phyloP scores from a whole-genome alignment of 1,140 invertebrate genomes.

The Habropoda laboriosa region DNA sequence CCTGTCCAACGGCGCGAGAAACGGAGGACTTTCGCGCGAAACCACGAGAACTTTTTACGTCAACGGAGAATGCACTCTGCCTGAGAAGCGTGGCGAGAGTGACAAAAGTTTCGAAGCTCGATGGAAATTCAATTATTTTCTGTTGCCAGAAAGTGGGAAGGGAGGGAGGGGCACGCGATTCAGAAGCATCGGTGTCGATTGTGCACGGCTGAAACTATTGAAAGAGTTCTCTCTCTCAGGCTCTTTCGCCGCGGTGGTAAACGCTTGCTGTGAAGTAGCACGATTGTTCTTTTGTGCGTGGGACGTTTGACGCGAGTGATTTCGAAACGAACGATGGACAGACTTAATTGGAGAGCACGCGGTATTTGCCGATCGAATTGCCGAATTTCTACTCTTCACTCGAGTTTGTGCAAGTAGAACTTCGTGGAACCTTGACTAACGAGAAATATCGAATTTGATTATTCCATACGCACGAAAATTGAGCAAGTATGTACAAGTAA shows the following conservation, averaged over 20 bases:
- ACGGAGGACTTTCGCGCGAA: not conserved
- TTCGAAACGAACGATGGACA: not conserved
- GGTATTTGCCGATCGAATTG: not conserved
- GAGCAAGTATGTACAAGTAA: no score
- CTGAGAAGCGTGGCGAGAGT: not conserved
- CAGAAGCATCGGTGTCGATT: not conserved
- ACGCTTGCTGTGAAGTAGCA: not conserved
- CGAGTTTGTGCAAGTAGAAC: no score
- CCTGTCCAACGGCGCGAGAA: not conserved
- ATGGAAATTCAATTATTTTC: constrained; percentile 26
- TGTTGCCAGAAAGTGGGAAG: not conserved
- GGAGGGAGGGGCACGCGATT: no score
- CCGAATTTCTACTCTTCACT: no score
- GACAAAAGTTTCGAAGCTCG: constrained; percentile 15
- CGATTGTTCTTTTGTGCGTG: not conserved
- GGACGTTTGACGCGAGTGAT: not conserved
- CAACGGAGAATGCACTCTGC: not conserved
- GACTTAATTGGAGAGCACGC: not conserved
- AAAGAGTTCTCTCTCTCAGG: not conserved
- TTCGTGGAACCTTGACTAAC: no score
- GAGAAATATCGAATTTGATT: no score
- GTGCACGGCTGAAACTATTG: not conserved
- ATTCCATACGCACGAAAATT: no score
- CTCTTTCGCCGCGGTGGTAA: not conserved
- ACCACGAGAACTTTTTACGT: not conserved